Base-by-base conservation (phyloP, 2,113 vertebrate species). In the Hystrix brachyura region DNA sequence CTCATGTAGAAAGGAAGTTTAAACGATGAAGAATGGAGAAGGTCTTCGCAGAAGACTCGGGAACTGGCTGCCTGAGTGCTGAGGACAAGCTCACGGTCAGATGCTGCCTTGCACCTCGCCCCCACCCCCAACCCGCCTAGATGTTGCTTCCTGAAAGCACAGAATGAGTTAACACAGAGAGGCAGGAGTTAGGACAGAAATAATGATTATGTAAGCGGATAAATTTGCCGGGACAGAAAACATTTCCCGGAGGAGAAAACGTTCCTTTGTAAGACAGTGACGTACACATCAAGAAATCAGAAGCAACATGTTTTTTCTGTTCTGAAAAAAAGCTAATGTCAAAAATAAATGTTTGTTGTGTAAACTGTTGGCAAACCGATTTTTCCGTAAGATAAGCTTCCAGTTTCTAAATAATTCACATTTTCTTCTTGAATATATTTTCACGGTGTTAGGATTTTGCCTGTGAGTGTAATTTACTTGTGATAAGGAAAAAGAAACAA, bases 391-490 rank as follows among this genome's bases (percentile, higher is more conserved):
- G 95, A 94, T 92, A 83, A 95, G 23, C 38, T 83, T 94, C 87
- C 96, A 90, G 0, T 17, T 59, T 32, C 87, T 97, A 79, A 97
- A 90, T 57, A 94, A 79, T 32, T 90, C 71, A 23, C 59, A 43
- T 89, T 84, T 96, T 94, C 74, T 78, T 82, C 32, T 57, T 92
- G 51, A 60, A 67, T 87, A 94, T 82, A 92, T 94, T 95, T 97
- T 91, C 90, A 92, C 88, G 69, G 83, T 95, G 64, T 86, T 97
- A 53, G 51, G 69, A 92, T 91, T 92, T 57, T 96, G 64, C 57
- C 48, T 97, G 38, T 94, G 91, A 79, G 72, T 95, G 25, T 89
- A 90, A 79, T 95, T 98, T 90, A 97, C 85, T 96, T 80, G 51
- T 48, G 76, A 59, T 97, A 72, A 96, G 91, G 85, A 90, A 89